Evolutionary conservation across 2,113 vertebrate genomes (phyloP).

Genomic region (Dermatemys mawii): DNA sequence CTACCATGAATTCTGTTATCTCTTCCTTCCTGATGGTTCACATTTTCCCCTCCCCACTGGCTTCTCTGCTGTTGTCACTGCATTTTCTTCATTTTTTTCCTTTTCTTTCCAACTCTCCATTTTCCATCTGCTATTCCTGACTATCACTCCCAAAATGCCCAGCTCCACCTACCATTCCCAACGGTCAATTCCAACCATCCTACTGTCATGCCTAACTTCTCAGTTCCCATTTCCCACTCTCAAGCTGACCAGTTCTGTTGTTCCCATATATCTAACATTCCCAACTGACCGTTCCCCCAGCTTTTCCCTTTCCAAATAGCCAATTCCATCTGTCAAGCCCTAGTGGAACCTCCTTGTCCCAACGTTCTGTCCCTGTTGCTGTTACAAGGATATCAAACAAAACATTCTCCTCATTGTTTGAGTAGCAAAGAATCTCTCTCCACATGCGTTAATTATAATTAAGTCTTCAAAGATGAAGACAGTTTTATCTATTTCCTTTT

Average conservation of each 20-base stretch:
- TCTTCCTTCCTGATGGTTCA: slow-evolving; percentile 11
- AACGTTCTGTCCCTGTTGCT: not conserved
- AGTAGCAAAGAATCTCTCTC: rapidly evolving
- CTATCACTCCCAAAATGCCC: not conserved
- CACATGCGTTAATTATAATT: not conserved
- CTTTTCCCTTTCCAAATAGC: not conserved
- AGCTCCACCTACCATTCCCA: not conserved
- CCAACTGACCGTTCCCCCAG: not conserved
- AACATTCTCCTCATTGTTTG: not conserved
- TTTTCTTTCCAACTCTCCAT: not conserved
- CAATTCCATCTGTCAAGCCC: not conserved
- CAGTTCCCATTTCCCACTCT: not conserved
- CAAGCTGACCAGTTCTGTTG: not conserved
- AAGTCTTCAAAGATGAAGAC: not conserved
- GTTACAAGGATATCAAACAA: rapidly evolving
- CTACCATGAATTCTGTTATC: slow-evolving; percentile 20
- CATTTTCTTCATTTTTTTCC: not conserved
- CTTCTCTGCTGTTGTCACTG: not conserved
- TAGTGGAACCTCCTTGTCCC: not conserved
- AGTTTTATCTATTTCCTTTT: not conserved
- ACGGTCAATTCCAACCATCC: not conserved
- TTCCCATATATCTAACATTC: not conserved
- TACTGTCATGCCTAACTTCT: not conserved
- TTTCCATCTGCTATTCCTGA: not conserved
- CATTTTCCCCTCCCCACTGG: not conserved